Conservation (phyloP, 2,797 vertebrate species). For the Gymnocypris eckloni region DNA sequence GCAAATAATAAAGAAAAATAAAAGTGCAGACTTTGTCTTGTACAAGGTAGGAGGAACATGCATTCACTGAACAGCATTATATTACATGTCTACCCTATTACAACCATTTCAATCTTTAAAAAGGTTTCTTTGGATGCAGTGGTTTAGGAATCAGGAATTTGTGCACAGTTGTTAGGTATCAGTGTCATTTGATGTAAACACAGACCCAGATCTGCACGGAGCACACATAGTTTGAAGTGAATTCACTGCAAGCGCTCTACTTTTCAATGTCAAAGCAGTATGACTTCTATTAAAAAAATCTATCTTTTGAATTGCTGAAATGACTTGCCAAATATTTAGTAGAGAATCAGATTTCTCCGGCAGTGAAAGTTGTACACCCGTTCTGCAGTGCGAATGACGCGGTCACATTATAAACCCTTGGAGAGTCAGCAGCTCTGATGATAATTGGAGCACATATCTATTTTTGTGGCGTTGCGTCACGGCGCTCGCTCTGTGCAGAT, state of each 20-base stretch:
- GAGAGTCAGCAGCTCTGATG: constrained; percentile 10
- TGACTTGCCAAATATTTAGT: background rate
- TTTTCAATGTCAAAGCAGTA: too few relatives aligned
- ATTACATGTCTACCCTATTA: too few relatives aligned
- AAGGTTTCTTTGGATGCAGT: background rate
- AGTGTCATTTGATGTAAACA: background rate
- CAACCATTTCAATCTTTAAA: background rate
- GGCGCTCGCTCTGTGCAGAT: background rate
- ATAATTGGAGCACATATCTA: constrained; percentile 31
- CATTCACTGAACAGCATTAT: too few relatives aligned
- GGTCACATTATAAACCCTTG: background rate
- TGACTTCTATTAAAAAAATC: background rate
- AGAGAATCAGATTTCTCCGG: background rate
- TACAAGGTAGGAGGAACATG: too few relatives aligned
- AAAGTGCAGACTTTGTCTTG: background rate
- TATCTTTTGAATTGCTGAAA: background rate
- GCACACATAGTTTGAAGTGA: background rate
- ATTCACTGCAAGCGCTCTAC: too few relatives aligned
- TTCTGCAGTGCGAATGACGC: background rate
- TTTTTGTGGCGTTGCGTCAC: constrained; percentile 23
- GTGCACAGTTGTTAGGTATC: background rate
- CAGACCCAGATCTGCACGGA: background rate
- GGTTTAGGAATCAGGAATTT: background rate
- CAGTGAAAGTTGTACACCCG: background rate
- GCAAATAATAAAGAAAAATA: background rate